Evolutionary conservation across 2,888 invertebrate species (phyloP), one percentile per base, ranked within the genome.

Genomic region (Allygus modestus): DNA sequence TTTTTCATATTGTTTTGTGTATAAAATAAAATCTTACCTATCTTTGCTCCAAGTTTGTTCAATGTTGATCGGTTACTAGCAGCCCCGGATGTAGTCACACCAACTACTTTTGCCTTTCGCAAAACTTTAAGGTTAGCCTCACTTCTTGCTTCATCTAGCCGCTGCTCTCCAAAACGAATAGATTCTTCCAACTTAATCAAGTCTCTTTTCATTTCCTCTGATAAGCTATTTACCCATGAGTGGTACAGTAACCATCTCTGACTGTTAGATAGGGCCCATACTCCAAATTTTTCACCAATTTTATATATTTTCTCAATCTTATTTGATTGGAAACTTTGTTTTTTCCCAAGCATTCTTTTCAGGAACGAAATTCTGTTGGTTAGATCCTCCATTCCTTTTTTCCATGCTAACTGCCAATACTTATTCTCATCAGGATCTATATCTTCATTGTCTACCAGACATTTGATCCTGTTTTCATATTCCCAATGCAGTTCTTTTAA

Each of bases 21-120:
- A 12, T 23, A 20, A 58, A 77, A 28, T 51, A 31, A 41, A 15
- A 26, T 71, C 88, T 89, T 90, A 94, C 94, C 93, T 87, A 96
- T 94, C 85, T 93, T 93, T 4, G 93, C 93, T 84, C 92, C 90
- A 2, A 96, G 89, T 69, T 92, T 91, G 83, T 92, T 92, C 86
- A 96, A 90, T 5, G 95, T 90, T 0, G 92, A 91, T 87, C 94
- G 93, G 28, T 94, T 90, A 79, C 94, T 92, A 0, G 96, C 96
- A 0, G 96, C 96, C 15, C 94, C 93, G 0, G 95, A 94, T 0
- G 96, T 96, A 7, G 97, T 97, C 90, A 95, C 94, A 0, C 95
- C 96, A 33, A 96, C 92, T 1, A 95, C 92, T 37, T 92, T 89
- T 11, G 92, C 92, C 0, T 91, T 88, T 84, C 90, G 91, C 88